A percentile compares a stretch with the other conserved stretches of the same genome.
These are phyloP conservation scores for Holothuria glaberrima DNA, from an alignment of 35 echinoderm and acorn worm genomes.

Conservation along the genomic window DNA sequence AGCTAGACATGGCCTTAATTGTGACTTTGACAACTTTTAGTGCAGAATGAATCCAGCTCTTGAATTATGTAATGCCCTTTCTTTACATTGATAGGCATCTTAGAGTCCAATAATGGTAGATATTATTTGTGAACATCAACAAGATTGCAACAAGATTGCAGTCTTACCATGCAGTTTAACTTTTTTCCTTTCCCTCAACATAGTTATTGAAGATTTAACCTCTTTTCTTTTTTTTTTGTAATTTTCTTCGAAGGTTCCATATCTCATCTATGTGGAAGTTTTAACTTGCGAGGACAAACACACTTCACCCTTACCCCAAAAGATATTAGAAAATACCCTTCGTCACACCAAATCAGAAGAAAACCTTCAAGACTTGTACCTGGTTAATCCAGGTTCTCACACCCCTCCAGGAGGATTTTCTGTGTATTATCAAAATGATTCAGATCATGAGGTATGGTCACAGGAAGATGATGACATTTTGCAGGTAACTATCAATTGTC, in stretches of 20 bases:
- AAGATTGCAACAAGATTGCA: too few species aligned
- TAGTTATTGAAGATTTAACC: neutral
- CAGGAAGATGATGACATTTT: conserved; percentile 92
- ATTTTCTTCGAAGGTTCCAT: conserved; percentile 74
- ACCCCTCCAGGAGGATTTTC: conserved; percentile 81
- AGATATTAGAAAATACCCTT: conserved; percentile 95
- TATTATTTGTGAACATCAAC: too few species aligned
- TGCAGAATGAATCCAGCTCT: too few species aligned
- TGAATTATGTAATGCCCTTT: too few species aligned
- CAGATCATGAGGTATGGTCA: conserved; percentile 93
- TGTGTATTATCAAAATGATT: conserved; percentile 86
- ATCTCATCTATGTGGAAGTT: conserved; percentile 97
- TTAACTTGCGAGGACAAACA: conserved; percentile 91
- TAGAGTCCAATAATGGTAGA: too few species aligned
- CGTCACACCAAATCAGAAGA: conserved; percentile 95
- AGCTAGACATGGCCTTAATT: too few species aligned
- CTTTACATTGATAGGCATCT: too few species aligned
- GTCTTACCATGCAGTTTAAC: too few species aligned
- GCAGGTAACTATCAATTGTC: conserved; percentile 75
- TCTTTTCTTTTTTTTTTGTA: neutral
- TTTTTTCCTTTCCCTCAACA: too few species aligned
- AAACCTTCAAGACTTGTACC: conserved; percentile 80
- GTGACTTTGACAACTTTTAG: too few species aligned
- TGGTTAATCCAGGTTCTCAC: conserved; percentile 47
- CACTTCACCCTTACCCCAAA: conserved; percentile 88